Conservation (phyloP, 2,113 vertebrate genomes). For the Podiceps cristatus region DNA sequence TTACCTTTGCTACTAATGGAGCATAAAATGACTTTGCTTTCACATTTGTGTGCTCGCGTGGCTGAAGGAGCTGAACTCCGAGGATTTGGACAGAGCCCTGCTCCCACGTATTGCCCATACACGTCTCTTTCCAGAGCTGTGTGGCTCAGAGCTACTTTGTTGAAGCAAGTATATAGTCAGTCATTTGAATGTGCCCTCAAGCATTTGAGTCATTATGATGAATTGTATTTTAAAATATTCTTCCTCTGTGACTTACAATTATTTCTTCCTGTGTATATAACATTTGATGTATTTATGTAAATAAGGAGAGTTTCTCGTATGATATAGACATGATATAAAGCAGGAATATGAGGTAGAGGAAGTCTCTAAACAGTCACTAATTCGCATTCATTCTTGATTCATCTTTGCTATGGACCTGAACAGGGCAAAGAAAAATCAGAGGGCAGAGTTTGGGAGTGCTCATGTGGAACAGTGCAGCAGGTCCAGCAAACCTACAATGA, state of each 20-base stretch:
- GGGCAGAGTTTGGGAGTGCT: neutral
- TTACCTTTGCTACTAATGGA: neutral
- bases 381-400: neutral
- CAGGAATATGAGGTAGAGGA: neutral
- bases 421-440: neutral
- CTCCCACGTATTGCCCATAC: accelerated
- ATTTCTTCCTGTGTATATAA: neutral
- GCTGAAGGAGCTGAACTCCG: neutral
- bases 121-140: neutral
- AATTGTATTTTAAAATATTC: neutral
- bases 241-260: neutral
- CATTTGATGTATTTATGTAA: neutral
- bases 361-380: neutral
- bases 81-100: neutral
- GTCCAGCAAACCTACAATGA: neutral
- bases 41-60: accelerated
- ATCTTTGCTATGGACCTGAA: neutral
- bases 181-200: neutral
- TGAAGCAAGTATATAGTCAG: neutral
- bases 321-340: too few species aligned
- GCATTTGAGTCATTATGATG: neutral
- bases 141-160: neutral
- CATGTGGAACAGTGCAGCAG: neutral
- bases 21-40: neutral
- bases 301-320: neutral